Evolutionary conservation across 2,113 vertebrate species (phyloP), one percentile per base, ranked within the genome.

Genomic region (Rhegmatorhina hoffmannsi): DNA sequence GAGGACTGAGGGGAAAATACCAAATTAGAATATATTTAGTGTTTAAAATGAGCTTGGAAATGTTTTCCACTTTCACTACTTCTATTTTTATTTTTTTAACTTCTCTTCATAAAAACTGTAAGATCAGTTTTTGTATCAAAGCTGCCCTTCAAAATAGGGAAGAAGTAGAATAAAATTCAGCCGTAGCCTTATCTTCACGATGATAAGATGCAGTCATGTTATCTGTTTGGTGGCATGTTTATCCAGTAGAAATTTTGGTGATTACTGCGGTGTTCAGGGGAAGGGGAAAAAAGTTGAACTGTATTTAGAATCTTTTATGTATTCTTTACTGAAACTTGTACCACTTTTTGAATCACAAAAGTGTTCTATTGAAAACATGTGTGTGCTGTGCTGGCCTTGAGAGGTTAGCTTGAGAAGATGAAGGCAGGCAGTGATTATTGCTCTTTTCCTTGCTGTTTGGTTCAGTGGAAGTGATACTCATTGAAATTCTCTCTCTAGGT

Each of bases 401-500:
- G 82, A 62, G 70, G 5, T 34, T 91, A 43, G 29, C 55, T 44
- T 67, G 24, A 69, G 53, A 47, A 70, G 38, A 55, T 77, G 82
- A 56, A 89, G 60, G 44, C 73, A 80, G 47, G 29, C 59, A 77
- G 43, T 58, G 38, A 43, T 84, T 64, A 67, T 36, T 84, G 56
- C 31, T 94, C n/a, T 81, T 86, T 47, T 44, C 8, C 47, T 69
- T 92, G 29, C 16, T 34, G 64, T 44, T 58, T 74, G 72, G n/a
- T 55, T 60, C 29, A 23, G 31, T 84, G 77, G n/a, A 76, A 89
- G 25, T 60, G 81, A 53, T 83, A 49, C 82, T 97, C 52, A 86
- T 17, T 87, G 74, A 50, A 60, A 68, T 93, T 96, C 88, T 95
- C 89, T 92, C 83, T 82, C 84, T 94, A 99, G 99, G 98, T 99